Percentiles rank a stretch among this genome's conserved stretches.
Evolutionary conservation across 2,888 invertebrate genomes (phyloP).

Genomic region (Drosophila nr. perissopoda): DNA sequence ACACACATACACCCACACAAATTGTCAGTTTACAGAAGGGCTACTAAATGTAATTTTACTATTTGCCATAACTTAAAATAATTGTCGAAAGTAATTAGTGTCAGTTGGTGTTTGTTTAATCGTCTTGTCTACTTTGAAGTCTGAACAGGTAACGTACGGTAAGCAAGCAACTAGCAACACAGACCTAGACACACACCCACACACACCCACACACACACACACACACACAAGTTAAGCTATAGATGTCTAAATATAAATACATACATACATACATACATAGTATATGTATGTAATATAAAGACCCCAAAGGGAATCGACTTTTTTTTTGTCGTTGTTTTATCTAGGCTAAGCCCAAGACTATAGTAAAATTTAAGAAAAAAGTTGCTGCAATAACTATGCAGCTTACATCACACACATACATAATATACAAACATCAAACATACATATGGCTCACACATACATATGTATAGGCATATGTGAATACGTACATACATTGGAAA

Average conservation of each 20-base stretch:
- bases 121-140: conserved; percentile 10
- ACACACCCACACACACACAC: not conserved
- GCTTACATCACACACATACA: not conserved
- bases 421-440: not conserved
- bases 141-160: not conserved
- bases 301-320: conserved; percentile 28
- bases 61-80: conserved; percentile 19
- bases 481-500: not conserved
- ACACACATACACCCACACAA: conserved; percentile 1
- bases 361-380: conserved; percentile 49
- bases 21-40: conserved; percentile 10
- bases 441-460: not conserved
- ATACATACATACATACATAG: conserved; percentile 1
- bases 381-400: conserved; percentile 18
- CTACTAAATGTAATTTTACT: conserved; percentile 22
- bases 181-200: not conserved
- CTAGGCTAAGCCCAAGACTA: conserved; percentile 66
- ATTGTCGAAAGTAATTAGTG: conserved; percentile 16
- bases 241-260: conserved; percentile 12
- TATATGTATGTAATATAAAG: conserved; percentile 4
- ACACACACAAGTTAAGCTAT: conserved; percentile 10
- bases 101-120: conserved; percentile 7
- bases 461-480: not conserved
- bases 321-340: conserved; percentile 50
- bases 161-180: conserved; percentile 22